These are phyloP conservation scores for Phaedon cochleariae DNA, from an alignment of 2,888 invertebrate species.

Conservation along the genomic window DNA sequence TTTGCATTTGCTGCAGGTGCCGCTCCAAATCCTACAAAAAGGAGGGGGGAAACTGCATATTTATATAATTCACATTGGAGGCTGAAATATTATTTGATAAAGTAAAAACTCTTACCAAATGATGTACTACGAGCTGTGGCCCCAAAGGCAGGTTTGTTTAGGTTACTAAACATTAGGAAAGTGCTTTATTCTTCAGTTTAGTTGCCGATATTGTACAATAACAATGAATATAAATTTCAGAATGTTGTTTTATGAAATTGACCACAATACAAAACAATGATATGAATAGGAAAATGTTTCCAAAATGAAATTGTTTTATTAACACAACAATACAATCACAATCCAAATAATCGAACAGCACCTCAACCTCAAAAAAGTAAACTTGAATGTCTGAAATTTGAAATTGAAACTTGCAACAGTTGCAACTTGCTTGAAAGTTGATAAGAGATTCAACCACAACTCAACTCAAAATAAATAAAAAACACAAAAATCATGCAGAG, in stretches of 20 bases:
- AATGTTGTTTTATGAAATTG: not conserved
- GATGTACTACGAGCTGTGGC: constrained; percentile 56
- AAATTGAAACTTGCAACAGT: too few species aligned
- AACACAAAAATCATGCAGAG: too few species aligned
- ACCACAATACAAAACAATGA: too few species aligned
- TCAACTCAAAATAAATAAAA: too few species aligned
- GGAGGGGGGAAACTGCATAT: constrained; percentile 6
- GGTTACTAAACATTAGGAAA: constrained; percentile 48
- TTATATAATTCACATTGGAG: not conserved
- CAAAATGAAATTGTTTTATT: not conserved
- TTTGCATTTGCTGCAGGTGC: constrained; percentile 45
- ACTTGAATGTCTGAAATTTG: too few species aligned
- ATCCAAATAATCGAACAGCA: too few species aligned
- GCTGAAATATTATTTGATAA: not conserved
- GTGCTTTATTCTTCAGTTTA: too few species aligned
- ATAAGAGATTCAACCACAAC: too few species aligned
- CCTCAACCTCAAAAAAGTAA: too few species aligned
- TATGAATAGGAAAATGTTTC: too few species aligned
- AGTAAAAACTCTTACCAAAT: constrained; percentile 55
- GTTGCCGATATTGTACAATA: too few species aligned
- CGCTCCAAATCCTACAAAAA: constrained; percentile 47
- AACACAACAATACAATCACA: not conserved
- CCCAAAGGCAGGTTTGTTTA: constrained; percentile 53
- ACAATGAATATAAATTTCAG: not conserved
- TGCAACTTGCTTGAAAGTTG: too few species aligned